Evolutionary conservation across 2,888 invertebrate genomes (phyloP).

Genomic region (Trachelus stipa): DNA sequence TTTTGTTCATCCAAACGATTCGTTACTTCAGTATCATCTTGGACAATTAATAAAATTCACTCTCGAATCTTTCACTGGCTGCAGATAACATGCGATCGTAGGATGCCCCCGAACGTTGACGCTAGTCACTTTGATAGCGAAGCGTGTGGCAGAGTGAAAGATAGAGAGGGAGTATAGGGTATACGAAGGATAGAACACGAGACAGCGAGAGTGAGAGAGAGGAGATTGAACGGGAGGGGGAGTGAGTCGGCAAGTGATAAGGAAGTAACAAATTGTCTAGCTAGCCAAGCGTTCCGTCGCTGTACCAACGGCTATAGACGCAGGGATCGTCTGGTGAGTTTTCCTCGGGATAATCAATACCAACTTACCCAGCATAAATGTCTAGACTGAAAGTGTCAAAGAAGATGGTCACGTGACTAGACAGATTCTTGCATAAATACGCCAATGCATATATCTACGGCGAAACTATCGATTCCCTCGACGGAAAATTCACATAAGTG

Average conservation of each 20-base stretch:
- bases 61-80: neutral
- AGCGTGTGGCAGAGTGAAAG: neutral
- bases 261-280: slow-evolving; percentile 63
- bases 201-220: neutral
- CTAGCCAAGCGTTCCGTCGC: slow-evolving; percentile 44
- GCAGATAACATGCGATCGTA: slow-evolving; percentile 11
- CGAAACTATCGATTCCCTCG: neutral
- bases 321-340: neutral
- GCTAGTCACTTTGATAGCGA: slow-evolving; percentile 26
- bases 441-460: neutral
- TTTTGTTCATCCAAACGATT: neutral
- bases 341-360: neutral
- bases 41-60: neutral
- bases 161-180: neutral
- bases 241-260: slow-evolving; percentile 50
- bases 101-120: slow-evolving; percentile 21
- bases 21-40: neutral
- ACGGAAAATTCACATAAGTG: neutral
- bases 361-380: neutral
- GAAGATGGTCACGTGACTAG: neutral
- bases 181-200: neutral
- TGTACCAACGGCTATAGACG: neutral
- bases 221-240: slow-evolving; percentile 29
- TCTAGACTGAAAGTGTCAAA: neutral
- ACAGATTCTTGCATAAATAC: neutral